These are phyloP conservation scores for Panzeria rudis DNA, from an alignment of 2,888 invertebrate genomes.

Conservation along the genomic window DNA sequence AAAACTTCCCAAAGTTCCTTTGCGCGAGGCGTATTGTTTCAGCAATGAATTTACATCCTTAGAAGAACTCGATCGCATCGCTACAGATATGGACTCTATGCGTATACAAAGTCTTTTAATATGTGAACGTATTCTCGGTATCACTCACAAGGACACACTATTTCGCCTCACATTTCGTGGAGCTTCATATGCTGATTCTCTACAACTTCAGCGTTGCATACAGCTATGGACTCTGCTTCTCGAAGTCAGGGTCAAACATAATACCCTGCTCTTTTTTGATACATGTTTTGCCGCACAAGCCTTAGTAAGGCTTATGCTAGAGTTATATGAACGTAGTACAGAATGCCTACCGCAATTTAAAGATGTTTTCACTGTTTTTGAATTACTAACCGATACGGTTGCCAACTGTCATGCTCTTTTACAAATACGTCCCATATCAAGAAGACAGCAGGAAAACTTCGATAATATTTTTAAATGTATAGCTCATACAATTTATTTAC, in stretches of 20 bases:
- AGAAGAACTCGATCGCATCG: slow-evolving; percentile 89
- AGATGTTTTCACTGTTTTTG: slow-evolving; percentile 89
- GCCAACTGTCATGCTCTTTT: slow-evolving; percentile 85
- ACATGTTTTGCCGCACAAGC: slow-evolving; percentile 94
- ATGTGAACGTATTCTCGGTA: slow-evolving; percentile 93
- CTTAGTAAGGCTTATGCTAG: slow-evolving; percentile 92
- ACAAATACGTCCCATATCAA: slow-evolving; percentile 88
- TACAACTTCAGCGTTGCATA: slow-evolving; percentile 92
- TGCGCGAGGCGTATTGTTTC: slow-evolving; percentile 87
- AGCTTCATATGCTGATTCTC: slow-evolving; percentile 89
- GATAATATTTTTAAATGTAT: slow-evolving; percentile 92
- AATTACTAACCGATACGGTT: slow-evolving; percentile 87
- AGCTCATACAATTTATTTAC: slow-evolving; percentile 90
- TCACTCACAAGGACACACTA: slow-evolving; percentile 93
- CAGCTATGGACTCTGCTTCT: slow-evolving; percentile 94
- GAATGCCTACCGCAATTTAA: slow-evolving; percentile 86
- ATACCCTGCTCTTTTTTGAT: slow-evolving; percentile 90
- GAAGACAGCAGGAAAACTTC: slow-evolving; percentile 91
- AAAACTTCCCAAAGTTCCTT: slow-evolving; percentile 86
- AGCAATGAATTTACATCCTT: slow-evolving; percentile 89
- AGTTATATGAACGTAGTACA: slow-evolving; percentile 86
- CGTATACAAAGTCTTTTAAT: slow-evolving; percentile 94
- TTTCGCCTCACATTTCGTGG: slow-evolving; percentile 91
- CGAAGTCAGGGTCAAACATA: slow-evolving; percentile 90
- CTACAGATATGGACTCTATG: slow-evolving; percentile 92